Evolutionary conservation across 1,140 invertebrate genomes (phyloP), one percentile per base, ranked within the genome.

Genomic region (Vollenhovia emeryi): DNA sequence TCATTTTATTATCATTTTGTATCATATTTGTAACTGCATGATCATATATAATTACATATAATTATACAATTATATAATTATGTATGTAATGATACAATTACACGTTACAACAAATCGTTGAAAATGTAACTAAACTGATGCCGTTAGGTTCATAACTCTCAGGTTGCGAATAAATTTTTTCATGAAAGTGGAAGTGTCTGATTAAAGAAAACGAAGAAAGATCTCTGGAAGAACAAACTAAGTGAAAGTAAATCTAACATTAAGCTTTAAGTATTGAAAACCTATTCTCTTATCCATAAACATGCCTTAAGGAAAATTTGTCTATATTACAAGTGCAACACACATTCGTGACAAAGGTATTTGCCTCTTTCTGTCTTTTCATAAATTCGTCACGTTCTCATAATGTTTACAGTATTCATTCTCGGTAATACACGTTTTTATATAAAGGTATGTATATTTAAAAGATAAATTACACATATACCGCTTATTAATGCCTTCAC

Each of bases 401-500:
- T 66, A 30, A 80, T 52, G 21, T 68, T 68, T 27, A 57, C 74
- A 48, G 13, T 71, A 85, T 50, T 52, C 68, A 85, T 60, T 50
- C 40, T 15, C 64, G 60, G 71, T 52, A 74, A 74, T 85, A 60
- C 24, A 48, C 8, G 4, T 59, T 80, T 76, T 78, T 84, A 73
- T 85, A 59, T 50, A 57, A 66, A 87, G 33, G 66, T 86, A 85
- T 50, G 52, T 69, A 59, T 18, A 50, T 50, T 52, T 78, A 57
- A 30, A 68, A 71, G 52, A 82, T 71, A 87, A 89, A 87, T 85
- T 82, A 76, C 73, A 66, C 83, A 68, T 43, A 33, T 36, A 66
- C 43, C 21, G 3, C 27, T 73, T 64, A 59, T 73, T 55, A 73
- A 64, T 62, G 74, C 52, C 55, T 87, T 86, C 83, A 86, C 57